phyloP scores from a whole-genome alignment of 2,113 vertebrate species.

The Megaceryle torquata region DNA sequence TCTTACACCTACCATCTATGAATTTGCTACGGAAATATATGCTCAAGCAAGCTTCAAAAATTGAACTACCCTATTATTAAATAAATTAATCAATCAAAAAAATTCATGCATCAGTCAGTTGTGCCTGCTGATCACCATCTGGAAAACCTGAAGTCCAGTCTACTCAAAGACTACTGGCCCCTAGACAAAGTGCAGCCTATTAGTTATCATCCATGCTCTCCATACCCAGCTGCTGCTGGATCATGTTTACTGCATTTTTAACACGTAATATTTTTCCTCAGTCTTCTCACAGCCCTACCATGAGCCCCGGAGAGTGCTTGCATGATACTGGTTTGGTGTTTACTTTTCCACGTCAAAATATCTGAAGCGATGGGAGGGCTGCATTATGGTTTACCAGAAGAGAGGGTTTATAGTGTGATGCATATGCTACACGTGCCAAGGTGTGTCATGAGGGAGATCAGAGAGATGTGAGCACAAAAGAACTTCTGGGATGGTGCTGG shows the following conservation, averaged over 20 bases:
- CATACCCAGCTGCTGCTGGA: neutral
- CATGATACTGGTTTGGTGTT: neutral
- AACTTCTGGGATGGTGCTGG: neutral
- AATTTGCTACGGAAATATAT: neutral
- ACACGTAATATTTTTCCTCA: neutral
- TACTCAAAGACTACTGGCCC: neutral
- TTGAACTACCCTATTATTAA: neutral
- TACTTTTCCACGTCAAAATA: neutral
- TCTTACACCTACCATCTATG: neutral
- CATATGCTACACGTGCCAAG: accelerated
- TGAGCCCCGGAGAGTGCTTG: neutral
- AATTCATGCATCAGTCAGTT: neutral
- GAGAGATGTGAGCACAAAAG: neutral
- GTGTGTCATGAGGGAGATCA: neutral
- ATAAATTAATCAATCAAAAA: neutral
- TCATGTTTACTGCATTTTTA: neutral
- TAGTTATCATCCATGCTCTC: neutral
- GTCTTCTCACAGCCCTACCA: neutral
- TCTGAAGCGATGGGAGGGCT: neutral
- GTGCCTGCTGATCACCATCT: neutral
- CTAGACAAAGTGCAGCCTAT: neutral
- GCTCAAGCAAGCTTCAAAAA: neutral
- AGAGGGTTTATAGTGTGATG: neutral
- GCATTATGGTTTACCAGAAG: neutral
- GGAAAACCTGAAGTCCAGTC: neutral